A percentile compares a stretch with the other conserved stretches of the same genome.
These are phyloP conservation scores for Vultur gryphus DNA, from an alignment of 2,797 vertebrate genomes.

Conservation along the genomic window DNA sequence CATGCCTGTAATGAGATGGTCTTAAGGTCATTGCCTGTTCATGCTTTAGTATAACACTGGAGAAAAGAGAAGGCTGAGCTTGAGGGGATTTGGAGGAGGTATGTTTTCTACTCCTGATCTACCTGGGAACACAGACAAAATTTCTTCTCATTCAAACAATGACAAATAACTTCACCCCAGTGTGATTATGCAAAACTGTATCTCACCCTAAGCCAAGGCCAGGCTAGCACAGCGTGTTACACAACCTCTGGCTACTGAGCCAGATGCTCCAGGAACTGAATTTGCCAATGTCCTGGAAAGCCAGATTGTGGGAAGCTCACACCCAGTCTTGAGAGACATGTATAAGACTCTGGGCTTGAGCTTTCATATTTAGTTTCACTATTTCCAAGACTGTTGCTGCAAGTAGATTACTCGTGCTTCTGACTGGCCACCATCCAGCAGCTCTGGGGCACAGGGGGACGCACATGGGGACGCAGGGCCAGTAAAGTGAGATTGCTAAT, in stretches of 20 bases:
- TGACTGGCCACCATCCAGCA: not conserved
- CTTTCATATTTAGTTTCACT: not conserved
- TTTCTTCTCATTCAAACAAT: not conserved
- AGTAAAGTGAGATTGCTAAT: not conserved
- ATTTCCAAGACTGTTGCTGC: not conserved
- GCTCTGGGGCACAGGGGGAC: not conserved
- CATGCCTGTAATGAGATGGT: not conserved
- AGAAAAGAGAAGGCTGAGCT: not conserved
- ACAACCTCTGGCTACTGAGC: not conserved
- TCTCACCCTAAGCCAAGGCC: not conserved
- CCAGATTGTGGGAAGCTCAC: not conserved
- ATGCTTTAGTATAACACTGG: not conserved
- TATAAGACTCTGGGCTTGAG: not conserved
- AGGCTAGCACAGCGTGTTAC: not conserved
- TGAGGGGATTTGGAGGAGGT: not conserved
- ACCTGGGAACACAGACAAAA: not conserved
- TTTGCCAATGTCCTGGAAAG: not conserved
- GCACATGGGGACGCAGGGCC: not conserved
- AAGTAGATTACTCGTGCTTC: not conserved
- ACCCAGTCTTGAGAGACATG: not conserved
- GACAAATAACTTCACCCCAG: not conserved
- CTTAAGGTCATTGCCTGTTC: not conserved
- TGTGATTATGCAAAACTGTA: not conserved
- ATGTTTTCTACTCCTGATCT: not conserved
- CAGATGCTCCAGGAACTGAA: not conserved